A percentile compares a stretch with the other conserved stretches of the same genome.
Evolutionary conservation across 2,888 invertebrate species (phyloP).

Genomic region (Tuberolachnus salignus): DNA sequence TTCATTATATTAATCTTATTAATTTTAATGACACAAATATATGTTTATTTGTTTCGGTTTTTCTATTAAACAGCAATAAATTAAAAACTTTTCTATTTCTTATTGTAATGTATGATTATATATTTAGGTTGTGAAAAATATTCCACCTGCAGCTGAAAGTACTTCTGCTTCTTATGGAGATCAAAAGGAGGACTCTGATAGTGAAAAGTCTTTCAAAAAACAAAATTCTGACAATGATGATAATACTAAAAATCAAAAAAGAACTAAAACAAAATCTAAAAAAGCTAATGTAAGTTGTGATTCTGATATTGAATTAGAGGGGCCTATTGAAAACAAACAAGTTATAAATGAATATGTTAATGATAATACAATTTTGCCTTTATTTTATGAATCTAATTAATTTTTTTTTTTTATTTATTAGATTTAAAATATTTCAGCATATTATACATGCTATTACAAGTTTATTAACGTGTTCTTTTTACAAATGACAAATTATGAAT

Average conservation of each 20-base stretch:
- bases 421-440: no score
- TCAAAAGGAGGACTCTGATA: conserved; percentile 10
- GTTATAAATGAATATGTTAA: no score
- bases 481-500: no score
- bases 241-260: conserved; percentile 23
- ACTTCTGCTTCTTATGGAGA: not conserved
- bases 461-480: no score
- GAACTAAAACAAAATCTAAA: conserved; percentile 5
- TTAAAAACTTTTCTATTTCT: not conserved
- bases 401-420: no score
- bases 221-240: not conserved
- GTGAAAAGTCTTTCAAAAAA: conserved; percentile 4
- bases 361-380: no score
- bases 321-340: not conserved
- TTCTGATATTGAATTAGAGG: conserved; percentile 1
- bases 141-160: not conserved
- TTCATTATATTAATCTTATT: no score
- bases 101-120: not conserved
- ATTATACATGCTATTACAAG: no score
- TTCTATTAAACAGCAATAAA: no score
- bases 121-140: conserved; percentile 41
- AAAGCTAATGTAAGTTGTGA: no score
- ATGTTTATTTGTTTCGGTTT: not conserved
- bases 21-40: no score
- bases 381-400: no score